Conservation (phyloP, 2,888 invertebrate genomes). For the Mythimna ferrago region DNA sequence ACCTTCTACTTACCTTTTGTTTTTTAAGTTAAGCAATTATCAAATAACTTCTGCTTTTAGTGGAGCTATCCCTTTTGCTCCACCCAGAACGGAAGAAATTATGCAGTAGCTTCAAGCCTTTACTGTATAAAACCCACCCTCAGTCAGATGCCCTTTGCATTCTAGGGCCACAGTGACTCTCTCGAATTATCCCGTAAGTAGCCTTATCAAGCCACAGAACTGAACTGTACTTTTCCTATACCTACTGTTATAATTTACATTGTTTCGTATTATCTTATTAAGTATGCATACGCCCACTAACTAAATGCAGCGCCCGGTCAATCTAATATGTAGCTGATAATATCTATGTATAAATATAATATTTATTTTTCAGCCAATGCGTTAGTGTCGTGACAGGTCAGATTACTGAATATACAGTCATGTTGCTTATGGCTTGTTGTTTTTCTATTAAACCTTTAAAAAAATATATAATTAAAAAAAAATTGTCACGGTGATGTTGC, state of each 20-base stretch:
- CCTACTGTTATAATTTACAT: not conserved
- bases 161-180: too few relatives aligned
- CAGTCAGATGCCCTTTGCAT: too few relatives aligned
- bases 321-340: slow-evolving; percentile 30
- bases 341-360: slow-evolving; percentile 66
- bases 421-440: slow-evolving; percentile 79
- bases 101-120: too few relatives aligned
- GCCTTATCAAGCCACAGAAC: too few relatives aligned
- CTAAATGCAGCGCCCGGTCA: slow-evolving; percentile 19
- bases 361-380: slow-evolving; percentile 87
- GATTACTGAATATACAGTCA: slow-evolving; percentile 80
- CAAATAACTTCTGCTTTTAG: too few relatives aligned
- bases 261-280: slow-evolving; percentile 11
- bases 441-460: slow-evolving; percentile 56
- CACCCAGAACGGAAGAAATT: too few relatives aligned
- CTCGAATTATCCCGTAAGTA: too few relatives aligned
- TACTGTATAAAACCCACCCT: too few relatives aligned
- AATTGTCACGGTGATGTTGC: slow-evolving; percentile 29
- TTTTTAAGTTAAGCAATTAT: too few relatives aligned
- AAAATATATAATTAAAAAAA: not conserved
- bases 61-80: too few relatives aligned
- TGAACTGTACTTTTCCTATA: slow-evolving; percentile 22
- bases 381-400: slow-evolving; percentile 85
- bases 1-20: too few relatives aligned
- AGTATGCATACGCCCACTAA: slow-evolving; percentile 36